A percentile compares a stretch with the other conserved stretches of the same genome.
Evolutionary conservation across 2,113 vertebrate species (phyloP).

Genomic region (Mesoclemmys tuberculata): DNA sequence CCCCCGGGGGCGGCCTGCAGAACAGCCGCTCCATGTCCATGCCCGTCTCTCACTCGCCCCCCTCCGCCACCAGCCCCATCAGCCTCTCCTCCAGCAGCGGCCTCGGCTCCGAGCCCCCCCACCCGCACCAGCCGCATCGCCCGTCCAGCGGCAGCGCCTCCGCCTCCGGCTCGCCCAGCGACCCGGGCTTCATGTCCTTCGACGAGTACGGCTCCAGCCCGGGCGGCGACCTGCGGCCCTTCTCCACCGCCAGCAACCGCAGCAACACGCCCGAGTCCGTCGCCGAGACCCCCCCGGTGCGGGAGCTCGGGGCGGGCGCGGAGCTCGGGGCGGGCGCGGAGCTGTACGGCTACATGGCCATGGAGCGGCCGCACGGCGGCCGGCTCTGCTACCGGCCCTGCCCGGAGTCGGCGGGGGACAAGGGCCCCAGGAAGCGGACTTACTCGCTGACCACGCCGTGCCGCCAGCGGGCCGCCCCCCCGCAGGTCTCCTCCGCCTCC

Average conservation of each 20-base stretch:
- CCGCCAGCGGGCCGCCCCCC: conserved; percentile 84
- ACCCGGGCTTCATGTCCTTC: conserved; percentile 92
- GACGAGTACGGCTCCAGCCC: conserved; percentile 96
- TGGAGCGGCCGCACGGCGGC: conserved; percentile 85
- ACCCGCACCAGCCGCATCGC: conserved; percentile 82
- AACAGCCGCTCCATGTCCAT: conserved; percentile 94
- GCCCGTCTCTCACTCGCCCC: conserved; percentile 88
- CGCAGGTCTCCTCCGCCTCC: conserved; percentile 91
- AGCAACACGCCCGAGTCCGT: conserved; percentile 94
- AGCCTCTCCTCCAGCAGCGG: conserved; percentile 87
- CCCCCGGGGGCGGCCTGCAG: conserved; percentile 80
- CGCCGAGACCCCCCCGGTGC: conserved; percentile 86
- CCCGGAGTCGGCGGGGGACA: conserved; percentile 76
- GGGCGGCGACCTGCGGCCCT: conserved; percentile 81
- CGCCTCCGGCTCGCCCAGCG: conserved; percentile 92
- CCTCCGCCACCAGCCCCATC: conserved; percentile 82
- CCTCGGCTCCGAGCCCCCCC: conserved; percentile 82
- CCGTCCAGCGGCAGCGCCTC: conserved; percentile 92
- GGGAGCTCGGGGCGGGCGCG: conserved; percentile 75
- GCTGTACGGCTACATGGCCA: conserved; percentile 90
- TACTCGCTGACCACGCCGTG: conserved; percentile 93
- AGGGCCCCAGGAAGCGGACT: conserved; percentile 89
- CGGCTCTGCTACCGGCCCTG: conserved; percentile 66
- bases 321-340: conserved; percentile 81
- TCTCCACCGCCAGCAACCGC: conserved; percentile 78